Evolutionary conservation across 2,888 invertebrate species (phyloP).

Genomic region (Lydus trimaculatus): DNA sequence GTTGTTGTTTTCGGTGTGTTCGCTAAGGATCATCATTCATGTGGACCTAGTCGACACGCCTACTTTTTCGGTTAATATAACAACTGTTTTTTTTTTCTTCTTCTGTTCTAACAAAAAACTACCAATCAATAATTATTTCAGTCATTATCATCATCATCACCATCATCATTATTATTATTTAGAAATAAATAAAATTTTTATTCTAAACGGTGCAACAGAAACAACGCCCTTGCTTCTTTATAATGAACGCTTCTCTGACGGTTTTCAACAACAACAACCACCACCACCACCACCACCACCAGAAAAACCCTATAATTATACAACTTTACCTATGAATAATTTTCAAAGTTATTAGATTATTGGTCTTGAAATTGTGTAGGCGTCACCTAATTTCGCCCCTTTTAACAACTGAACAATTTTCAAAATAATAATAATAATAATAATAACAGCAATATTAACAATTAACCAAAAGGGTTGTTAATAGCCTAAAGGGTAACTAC

Average conservation of each 20-base stretch:
- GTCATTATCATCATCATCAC: too few species aligned
- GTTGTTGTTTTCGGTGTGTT: conserved; percentile 18
- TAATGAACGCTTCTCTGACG: conserved; percentile 57
- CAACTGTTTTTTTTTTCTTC: conserved; percentile 11
- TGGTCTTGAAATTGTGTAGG: conserved; percentile 11
- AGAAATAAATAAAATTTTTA: not conserved
- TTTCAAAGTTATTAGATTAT: conserved; percentile 54
- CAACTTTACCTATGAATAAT: conserved; percentile 51
- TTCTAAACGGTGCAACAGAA: conserved; percentile 5
- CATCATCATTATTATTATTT: too few species aligned
- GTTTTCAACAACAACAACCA: not conserved
- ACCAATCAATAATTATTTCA: conserved; percentile 2
- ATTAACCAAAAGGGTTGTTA: not conserved
- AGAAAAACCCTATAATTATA: conserved; percentile 52
- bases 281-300: not conserved
- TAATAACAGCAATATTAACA: not conserved
- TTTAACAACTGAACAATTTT: not conserved
- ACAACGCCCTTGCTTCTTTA: conserved; percentile 58
- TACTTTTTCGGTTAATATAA: conserved; percentile 24
- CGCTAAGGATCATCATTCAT: conserved; percentile 37
- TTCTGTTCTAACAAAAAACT: conserved; percentile 24
- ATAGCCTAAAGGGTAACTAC: too few species aligned
- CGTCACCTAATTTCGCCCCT: conserved; percentile 5
- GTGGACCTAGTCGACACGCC: conserved; percentile 26
- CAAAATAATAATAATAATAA: not conserved